A percentile compares a stretch with the other conserved stretches of the same genome.
phyloP scores from a whole-genome alignment of 2,888 invertebrate genomes.

The Penaeus monodon region DNA sequence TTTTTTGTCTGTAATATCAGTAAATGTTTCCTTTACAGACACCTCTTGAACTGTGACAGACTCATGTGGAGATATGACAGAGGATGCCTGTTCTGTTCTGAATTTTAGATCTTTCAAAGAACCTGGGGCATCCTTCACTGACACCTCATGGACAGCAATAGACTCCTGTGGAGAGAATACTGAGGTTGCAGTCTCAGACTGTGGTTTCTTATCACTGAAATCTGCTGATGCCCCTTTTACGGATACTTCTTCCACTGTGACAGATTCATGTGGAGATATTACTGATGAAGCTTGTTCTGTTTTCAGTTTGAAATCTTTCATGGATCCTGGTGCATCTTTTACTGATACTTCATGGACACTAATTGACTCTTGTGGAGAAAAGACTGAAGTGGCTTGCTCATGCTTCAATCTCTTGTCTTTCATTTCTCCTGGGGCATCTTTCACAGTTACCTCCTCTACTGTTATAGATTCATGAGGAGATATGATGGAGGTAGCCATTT shows the following conservation, averaged over 20 bases:
- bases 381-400: conserved; percentile 39
- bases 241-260: conserved; percentile 64
- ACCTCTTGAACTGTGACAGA: conserved; percentile 44
- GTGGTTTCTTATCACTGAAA: conserved; percentile 30
- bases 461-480: conserved; percentile 27
- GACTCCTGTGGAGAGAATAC: conserved; percentile 43
- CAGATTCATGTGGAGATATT: conserved; percentile 63
- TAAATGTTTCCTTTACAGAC: conserved; percentile 34
- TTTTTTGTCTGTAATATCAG: conserved; percentile 32
- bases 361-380: conserved; percentile 44
- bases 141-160: conserved; percentile 68
- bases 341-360: conserved; percentile 46
- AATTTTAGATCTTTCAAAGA: conserved; percentile 66
- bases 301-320: conserved; percentile 56
- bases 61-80: conserved; percentile 45
- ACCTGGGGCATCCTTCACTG: conserved; percentile 68
- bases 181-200: conserved; percentile 36
- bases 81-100: conserved; percentile 45
- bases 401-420: conserved; percentile 29
- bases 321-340: conserved; percentile 25
- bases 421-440: conserved; percentile 24
- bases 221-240: conserved; percentile 44
- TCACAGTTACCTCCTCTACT: conserved; percentile 41
- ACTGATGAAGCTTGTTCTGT: conserved; percentile 60
- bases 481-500: conserved; percentile 67